These are phyloP conservation scores for Gallinago jamesoni DNA, from an alignment of 2,113 vertebrate species.

Conservation along the genomic window DNA sequence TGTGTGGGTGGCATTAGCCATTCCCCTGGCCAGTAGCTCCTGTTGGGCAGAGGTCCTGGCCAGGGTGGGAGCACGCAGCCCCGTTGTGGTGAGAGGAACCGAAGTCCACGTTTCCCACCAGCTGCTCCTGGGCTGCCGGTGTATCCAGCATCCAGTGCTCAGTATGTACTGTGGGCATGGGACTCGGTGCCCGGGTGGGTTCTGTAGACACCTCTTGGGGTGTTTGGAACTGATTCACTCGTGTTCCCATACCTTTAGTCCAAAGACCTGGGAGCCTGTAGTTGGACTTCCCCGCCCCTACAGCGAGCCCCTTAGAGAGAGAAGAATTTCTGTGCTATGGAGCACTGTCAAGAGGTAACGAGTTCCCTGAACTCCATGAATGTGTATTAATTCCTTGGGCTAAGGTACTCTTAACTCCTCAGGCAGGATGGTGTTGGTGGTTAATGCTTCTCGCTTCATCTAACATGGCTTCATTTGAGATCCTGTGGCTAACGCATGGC, in stretches of 20 bases:
- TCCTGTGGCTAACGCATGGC: background rate
- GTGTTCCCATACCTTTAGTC: background rate
- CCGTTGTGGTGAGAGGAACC: background rate
- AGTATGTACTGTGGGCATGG: fast-evolving
- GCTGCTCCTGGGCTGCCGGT: background rate
- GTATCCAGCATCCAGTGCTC: background rate
- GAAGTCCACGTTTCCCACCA: background rate
- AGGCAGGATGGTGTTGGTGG: background rate
- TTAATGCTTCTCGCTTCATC: constrained; percentile 5
- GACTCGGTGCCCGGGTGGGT: fast-evolving
- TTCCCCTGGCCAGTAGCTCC: background rate
- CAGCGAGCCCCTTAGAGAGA: background rate
- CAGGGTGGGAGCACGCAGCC: background rate
- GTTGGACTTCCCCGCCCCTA: background rate
- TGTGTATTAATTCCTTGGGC: background rate
- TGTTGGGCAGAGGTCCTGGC: background rate
- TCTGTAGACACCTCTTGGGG: background rate
- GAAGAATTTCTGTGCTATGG: background rate
- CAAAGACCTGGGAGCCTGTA: background rate
- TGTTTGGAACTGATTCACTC: background rate
- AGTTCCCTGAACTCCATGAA: constrained; percentile 13
- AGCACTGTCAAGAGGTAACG: background rate
- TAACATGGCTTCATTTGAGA: background rate
- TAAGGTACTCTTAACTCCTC: background rate
- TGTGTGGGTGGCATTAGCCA: background rate